Base-by-base conservation (phyloP, 2,888 invertebrate genomes). In the Taenaris catops region DNA sequence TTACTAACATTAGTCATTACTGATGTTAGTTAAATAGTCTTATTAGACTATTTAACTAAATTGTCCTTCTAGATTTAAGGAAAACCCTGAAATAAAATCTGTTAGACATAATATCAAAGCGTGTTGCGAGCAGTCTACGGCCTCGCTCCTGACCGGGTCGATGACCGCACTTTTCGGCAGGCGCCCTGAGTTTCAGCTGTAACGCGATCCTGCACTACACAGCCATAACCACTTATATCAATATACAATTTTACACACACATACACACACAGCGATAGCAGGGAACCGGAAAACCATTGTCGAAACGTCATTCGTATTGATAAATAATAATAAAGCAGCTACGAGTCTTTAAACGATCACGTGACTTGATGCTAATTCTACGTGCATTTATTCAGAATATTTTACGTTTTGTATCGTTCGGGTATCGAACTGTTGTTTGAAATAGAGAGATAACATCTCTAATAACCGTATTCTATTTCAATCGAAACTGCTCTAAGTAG, bases 121-220 rank as follows among this genome's bases (percentile, higher is more conserved):
- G 3, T 16, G 24, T 51, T 16, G 45, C 23, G 54, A 63, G 60
- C 58, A 46, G 63, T 80, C 38, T 55, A 75, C 62, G 71, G 69
- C 71, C 78, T 63, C 55, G 70, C 67, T 79, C 74, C 74, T 78
- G 72, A 64, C 68, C 69, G 74, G 84, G 79, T 84, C 81, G 67
- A 58, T 62, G 83, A 75, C 79, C 84, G 72, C 64, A 63, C 65
- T 83, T 86, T 86, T 86, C 84, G 86, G 84, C 83, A 81, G 78
- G 79, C 80, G 76, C 74, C 69, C 80, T 62, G 63, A 66, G 79
- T 84, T 84, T 84, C 84, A 86, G 84, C 83, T 84, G 84, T 81
- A 83, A 84, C 62, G 69, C 66, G 80, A 81, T 80, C 83, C 81
- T 78, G 72, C 61, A 62, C 49, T 78, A 72, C 65, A 69, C 73